Evolutionary conservation across 2,888 invertebrate species (phyloP).

Genomic region (Aricia artaxerxes): DNA sequence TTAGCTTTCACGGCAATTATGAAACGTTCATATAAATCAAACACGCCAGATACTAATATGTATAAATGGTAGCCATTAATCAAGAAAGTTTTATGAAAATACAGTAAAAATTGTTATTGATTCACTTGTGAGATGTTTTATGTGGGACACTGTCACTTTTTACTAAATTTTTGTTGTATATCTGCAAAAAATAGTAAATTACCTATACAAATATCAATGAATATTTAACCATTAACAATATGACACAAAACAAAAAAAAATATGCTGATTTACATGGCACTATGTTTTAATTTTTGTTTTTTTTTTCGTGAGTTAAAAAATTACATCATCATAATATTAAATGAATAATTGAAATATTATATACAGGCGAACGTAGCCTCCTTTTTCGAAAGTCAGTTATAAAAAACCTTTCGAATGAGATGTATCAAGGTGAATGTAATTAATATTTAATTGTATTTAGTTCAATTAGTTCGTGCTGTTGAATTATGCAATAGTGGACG

Average conservation of each 20-base stretch:
- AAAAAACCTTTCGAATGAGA: conserved; percentile 3
- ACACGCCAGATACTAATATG: neutral
- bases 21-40: neutral
- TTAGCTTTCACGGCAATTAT: conserved; percentile 16
- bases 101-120: neutral
- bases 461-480: neutral
- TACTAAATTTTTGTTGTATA: neutral
- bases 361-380: neutral
- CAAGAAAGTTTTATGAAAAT: neutral
- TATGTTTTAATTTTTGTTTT: too few relatives aligned
- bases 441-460: conserved; percentile 2
- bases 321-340: neutral
- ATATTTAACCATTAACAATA: too few relatives aligned
- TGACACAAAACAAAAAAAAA: neutral
- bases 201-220: too few relatives aligned
- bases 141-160: neutral
- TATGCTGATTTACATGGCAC: too few relatives aligned
- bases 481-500: neutral
- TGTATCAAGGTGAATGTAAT: conserved; percentile 21
- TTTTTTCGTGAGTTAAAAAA: neutral
- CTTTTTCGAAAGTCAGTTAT: neutral
- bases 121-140: neutral
- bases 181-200: too few relatives aligned
- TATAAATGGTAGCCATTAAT: neutral
- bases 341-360: neutral